A percentile compares a stretch with the other conserved stretches of the same genome.
These are phyloP conservation scores for Bagarius yarrelli DNA, from an alignment of 2,113 vertebrate species.

Conservation along the genomic window DNA sequence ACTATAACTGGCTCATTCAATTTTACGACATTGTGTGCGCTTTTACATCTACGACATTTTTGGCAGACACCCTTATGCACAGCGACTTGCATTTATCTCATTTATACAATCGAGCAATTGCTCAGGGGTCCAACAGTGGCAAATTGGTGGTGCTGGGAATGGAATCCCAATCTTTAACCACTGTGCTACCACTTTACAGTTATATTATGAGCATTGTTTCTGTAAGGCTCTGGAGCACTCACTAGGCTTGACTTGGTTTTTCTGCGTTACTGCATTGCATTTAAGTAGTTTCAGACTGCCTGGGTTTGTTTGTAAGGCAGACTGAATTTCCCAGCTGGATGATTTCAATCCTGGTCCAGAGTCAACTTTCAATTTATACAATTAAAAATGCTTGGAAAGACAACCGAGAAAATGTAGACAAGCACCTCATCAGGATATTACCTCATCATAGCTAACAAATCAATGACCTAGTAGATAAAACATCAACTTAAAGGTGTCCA, in stretches of 20 bases:
- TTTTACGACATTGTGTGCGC: neutral
- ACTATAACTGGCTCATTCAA: neutral
- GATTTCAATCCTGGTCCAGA: neutral
- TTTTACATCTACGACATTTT: too few species aligned
- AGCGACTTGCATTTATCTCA: too few species aligned
- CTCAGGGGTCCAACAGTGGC: too few species aligned
- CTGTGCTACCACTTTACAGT: too few species aligned
- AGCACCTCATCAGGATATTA: too few species aligned
- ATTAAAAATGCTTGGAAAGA: neutral
- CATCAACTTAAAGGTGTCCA: neutral
- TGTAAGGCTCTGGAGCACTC: neutral
- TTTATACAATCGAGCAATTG: too few species aligned
- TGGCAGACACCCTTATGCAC: too few species aligned
- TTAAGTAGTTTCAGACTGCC: neutral
- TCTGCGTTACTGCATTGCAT: neutral
- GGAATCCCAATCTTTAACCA: too few species aligned
- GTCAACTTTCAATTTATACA: neutral
- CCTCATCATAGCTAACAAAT: neutral
- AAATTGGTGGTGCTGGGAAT: too few species aligned
- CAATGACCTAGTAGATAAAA: neutral
- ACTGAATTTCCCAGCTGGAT: neutral
- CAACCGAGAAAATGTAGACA: neutral
- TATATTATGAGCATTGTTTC: neutral
- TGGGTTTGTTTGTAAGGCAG: neutral
- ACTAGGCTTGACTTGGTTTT: neutral